Evolutionary conservation across 2,888 invertebrate species (phyloP).

Genomic region (Galerucella nymphaeae): DNA sequence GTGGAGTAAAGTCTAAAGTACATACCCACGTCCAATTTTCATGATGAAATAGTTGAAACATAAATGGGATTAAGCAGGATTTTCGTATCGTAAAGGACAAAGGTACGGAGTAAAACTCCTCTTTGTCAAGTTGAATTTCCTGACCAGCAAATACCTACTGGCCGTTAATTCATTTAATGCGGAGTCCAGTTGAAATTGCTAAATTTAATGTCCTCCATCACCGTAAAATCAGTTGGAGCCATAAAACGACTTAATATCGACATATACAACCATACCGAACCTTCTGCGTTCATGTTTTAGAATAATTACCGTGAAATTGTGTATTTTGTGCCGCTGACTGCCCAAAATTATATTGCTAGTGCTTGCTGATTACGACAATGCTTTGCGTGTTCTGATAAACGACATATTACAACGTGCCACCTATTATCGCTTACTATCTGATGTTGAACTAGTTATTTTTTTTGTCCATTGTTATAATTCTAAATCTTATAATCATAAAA

Average conservation of each 20-base stretch:
- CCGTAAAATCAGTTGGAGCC: conserved; percentile 57
- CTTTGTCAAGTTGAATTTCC: conserved; percentile 48
- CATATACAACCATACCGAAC: conserved; percentile 45
- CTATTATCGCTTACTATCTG: conserved; percentile 33
- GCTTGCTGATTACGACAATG: conserved; percentile 40
- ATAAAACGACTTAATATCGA: conserved; percentile 57
- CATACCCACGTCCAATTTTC: conserved; percentile 31
- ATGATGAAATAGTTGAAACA: conserved; percentile 35
- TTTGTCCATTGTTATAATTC: neutral
- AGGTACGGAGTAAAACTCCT: conserved; percentile 38
- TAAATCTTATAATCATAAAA: neutral
- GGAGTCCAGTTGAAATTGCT: conserved; percentile 48
- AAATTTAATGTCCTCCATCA: conserved; percentile 53
- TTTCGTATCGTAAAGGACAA: conserved; percentile 38
- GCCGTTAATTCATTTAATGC: conserved; percentile 57
- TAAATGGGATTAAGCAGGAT: conserved; percentile 33
- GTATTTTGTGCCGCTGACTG: conserved; percentile 44
- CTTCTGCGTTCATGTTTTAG: conserved; percentile 53
- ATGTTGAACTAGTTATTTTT: conserved; percentile 15
- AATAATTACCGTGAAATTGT: conserved; percentile 54
- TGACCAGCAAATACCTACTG: conserved; percentile 53
- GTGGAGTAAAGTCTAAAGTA: conserved; percentile 29
- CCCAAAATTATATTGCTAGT: conserved; percentile 41
- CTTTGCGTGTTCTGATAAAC: conserved; percentile 42
- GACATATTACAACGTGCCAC: conserved; percentile 14